Evolutionary conservation across 2,113 vertebrate species (phyloP), one percentile per base, ranked within the genome.

Genomic region (Thryonomys swinderianus): DNA sequence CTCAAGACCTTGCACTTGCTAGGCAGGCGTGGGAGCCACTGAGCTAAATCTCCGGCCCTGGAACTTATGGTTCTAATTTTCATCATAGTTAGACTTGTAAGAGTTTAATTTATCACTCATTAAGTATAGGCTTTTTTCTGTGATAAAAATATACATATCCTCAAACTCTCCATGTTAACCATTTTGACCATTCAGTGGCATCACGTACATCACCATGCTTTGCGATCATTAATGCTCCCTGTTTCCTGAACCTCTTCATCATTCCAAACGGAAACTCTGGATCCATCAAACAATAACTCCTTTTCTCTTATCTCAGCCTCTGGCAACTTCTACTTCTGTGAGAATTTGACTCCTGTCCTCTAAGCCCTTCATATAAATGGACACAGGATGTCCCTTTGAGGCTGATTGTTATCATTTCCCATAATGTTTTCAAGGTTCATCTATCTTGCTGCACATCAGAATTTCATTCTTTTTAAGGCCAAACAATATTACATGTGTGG

Each of bases 351-450:
- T 69, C 18, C 53, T 51, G 25, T 37, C 17, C 34, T 45, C 32
- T 37, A 16, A 3, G 23, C 25, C 45, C 5, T 37, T 82, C 61
- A 40, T 59, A 17, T 20, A 87, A 94, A 40, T 23, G 66, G 55
- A 67, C 27, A 45, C 51, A n/a, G 17, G 40, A 18, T 79, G 57
- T 66, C 7, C n/a, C 62, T 88, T 71, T 83, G 84, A 67, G 25
- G 34, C 53, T 37, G n/a, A 32, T 82, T 78, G 42, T 83, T 95
- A 30, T 94, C 55, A 88, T 11, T 79, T 59, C 64, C n/a, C 45
- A 81, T 64, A 61, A 37, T 79, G 64, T 45, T 78, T 95, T 85
- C 40, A 85, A 67, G 62, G 23, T 91, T 95, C 34, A 85, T 66
- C 55, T 62, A 23, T 48, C 32, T 74, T 62, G n/a, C 62, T 74